phyloP scores from a whole-genome alignment of 2,113 vertebrate genomes.

The Onychostruthus taczanowskii region DNA sequence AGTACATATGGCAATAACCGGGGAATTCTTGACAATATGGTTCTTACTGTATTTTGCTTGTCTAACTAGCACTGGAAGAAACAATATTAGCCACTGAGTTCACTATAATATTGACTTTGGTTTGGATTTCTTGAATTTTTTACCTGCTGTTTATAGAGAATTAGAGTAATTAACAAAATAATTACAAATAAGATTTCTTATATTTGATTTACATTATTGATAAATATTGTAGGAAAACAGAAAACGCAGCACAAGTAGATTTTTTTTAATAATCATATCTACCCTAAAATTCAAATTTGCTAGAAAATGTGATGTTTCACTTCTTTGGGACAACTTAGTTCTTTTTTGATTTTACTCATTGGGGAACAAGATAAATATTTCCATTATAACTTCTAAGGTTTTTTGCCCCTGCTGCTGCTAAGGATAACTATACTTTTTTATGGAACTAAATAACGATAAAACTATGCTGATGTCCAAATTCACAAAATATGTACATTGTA shows the following conservation, averaged over 20 bases:
- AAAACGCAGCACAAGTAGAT: not conserved
- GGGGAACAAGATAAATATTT: not conserved
- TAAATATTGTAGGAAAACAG: not conserved
- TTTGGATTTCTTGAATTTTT: not conserved
- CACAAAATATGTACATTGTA: not conserved
- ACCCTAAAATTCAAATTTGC: not conserved
- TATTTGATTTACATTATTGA: not conserved
- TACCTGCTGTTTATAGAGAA: not conserved
- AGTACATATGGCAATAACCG: not conserved
- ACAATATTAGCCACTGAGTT: not conserved
- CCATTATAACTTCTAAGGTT: not conserved
- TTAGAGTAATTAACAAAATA: not conserved
- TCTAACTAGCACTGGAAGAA: not conserved
- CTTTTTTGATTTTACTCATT: not conserved
- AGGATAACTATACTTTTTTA: not conserved
- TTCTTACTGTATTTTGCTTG: not conserved
- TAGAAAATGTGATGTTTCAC: not conserved
- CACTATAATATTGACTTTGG: not conserved
- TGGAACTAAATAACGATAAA: not conserved
- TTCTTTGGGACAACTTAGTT: not conserved
- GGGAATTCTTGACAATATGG: not conserved
- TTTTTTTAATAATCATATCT: not conserved
- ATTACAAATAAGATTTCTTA: not conserved
- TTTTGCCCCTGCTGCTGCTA: not conserved
- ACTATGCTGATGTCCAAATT: not conserved